Percentiles rank a stretch among this genome's conserved stretches.
These are phyloP conservation scores for Sclerodermus sp. DNA, from an alignment of 2,888 invertebrate species.

Conservation along the genomic window DNA sequence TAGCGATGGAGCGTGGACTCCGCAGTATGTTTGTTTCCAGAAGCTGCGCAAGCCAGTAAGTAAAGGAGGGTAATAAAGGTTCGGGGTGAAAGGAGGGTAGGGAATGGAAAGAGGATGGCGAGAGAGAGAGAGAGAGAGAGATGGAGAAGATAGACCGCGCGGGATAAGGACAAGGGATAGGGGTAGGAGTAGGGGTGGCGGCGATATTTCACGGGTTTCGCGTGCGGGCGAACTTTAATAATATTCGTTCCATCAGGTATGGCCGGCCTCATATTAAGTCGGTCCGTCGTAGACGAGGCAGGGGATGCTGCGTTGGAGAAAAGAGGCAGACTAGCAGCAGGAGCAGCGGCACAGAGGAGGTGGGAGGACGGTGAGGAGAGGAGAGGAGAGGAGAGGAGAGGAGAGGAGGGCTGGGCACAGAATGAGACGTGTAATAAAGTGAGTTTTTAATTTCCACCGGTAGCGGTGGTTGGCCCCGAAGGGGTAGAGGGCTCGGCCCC, in stretches of 20 bases:
- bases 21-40: too few species aligned
- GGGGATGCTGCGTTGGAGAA: constrained; percentile 15
- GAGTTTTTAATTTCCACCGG: constrained; percentile 58
- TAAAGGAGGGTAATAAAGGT: constrained; percentile 29
- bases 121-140: constrained; percentile 5
- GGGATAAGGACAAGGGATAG: constrained; percentile 5
- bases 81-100: constrained; percentile 8
- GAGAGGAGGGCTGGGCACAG: constrained; percentile 21
- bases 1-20: too few species aligned
- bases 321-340: too few species aligned
- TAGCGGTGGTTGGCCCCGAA: constrained; percentile 44
- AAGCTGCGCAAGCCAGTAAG: too few species aligned
- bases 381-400: constrained; percentile 14
- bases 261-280: constrained; percentile 54
- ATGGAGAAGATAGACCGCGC: constrained; percentile 7
- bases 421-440: constrained; percentile 59
- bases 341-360: constrained; percentile 11
- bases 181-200: constrained; percentile 12
- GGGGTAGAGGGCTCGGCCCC: constrained; percentile 38
- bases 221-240: constrained; percentile 56
- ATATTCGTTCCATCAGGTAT: constrained; percentile 58
- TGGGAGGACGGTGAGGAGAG: constrained; percentile 6
- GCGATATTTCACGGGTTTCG: constrained; percentile 56
- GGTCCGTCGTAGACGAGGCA: constrained; percentile 36
- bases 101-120: constrained; percentile 2